Base-by-base conservation (phyloP, 2,113 vertebrate species). In the Pampusana beccarii region DNA sequence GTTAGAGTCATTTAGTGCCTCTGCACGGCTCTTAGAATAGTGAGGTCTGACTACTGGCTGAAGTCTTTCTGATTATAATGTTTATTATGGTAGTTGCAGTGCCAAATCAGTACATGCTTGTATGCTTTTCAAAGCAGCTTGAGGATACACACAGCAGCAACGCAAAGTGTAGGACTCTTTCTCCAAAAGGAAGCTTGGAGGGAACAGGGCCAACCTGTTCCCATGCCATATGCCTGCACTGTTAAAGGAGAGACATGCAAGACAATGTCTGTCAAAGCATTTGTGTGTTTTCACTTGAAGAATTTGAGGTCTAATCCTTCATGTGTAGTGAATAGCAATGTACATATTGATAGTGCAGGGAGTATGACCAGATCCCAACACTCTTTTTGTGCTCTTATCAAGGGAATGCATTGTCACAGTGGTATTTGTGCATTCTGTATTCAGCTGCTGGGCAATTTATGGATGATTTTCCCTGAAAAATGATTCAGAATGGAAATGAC, bases 61-160 rank as follows among this genome's bases (percentile, higher is more conserved):
- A 67, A 86, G 65, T 33, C 61, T 79, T 42, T 42, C 16, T 42
- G 65, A 83, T 89, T 71, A 51, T 31, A 29, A 21, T 83, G 82
- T 93, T 94, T 92, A 91, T 92, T 90, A 86, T 92, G 75, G 17
- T 86, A 90, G 86, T 84, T 60, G 53, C 25, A 28, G 54, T 56
- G 34, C 42, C 6, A 7, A 44, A 36, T 91, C 42, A 60, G 51
- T 67, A 42, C 10, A 5, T 33, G 73, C 21, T 53, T 80, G 25
- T 42, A 13, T 33, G 53, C 65, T 58, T 80, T 53, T 78, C 33
- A 24, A 6, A 91, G 24, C 36, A 74, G 56, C 77, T 61, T 1
- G 2, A 80, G 73, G 50, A 74, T 87, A n/a, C 0, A 5, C 42
- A 50, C 46, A 91, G 51, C 64, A 71, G 17, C 44, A 44, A 21